Percentiles rank a stretch among this genome's conserved stretches.
phyloP scores from a whole-genome alignment of 1,140 invertebrate species.

The Globodera ellingtonae region DNA sequence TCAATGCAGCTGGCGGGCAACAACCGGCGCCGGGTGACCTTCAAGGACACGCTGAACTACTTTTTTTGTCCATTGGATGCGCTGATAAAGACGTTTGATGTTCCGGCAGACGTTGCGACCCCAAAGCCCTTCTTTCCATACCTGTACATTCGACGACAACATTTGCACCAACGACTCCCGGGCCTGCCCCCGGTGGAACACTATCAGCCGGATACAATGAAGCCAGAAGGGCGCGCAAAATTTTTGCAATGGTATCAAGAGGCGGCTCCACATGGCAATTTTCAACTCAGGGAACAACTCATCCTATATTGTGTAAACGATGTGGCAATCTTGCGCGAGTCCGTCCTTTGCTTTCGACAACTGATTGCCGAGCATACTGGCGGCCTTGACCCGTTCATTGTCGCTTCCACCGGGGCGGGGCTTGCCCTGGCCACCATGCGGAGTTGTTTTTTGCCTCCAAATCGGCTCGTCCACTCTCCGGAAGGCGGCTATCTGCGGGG shows the following conservation, averaged over 20 bases:
- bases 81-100: slow-evolving; percentile 4
- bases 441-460: no score
- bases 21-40: neutral
- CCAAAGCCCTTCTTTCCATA: slow-evolving; percentile 23
- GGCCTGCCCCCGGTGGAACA: neutral
- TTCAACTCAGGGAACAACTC: no score
- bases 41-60: slow-evolving; percentile 28
- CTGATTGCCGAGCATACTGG: slow-evolving; percentile 13
- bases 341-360: neutral
- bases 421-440: no score
- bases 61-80: slow-evolving; percentile 18
- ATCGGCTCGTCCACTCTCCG: no score
- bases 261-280: neutral
- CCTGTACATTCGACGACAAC: slow-evolving; percentile 9
- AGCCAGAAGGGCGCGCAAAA: neutral
- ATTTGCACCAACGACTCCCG: neutral
- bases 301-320: no score
- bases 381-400: slow-evolving; percentile 14
- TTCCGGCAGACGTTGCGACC: neutral
- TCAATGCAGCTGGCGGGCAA: no score
- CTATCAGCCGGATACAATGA: slow-evolving; percentile 3
- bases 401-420: no score
- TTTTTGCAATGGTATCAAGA: neutral
- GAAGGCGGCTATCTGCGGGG: no score
- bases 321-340: slow-evolving; percentile 19